Conservation (phyloP, 2,113 vertebrate genomes). For the Rana temporaria region DNA sequence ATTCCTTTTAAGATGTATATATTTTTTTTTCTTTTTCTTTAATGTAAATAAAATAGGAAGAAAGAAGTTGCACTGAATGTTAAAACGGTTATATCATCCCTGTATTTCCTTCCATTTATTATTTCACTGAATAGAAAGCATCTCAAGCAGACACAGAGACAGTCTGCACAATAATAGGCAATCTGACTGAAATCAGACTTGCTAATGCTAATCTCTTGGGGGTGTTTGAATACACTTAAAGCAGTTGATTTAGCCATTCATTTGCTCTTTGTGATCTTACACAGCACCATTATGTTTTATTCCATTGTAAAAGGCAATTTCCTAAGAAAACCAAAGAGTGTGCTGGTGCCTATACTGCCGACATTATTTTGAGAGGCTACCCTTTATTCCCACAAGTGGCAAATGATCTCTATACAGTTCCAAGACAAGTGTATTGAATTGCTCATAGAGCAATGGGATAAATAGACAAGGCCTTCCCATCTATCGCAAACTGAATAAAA, state of each 20-base stretch:
- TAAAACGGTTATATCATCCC: too few species aligned
- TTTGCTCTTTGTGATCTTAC: conserved; percentile 52
- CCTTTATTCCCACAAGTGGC: conserved; percentile 11
- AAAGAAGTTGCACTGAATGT: too few species aligned
- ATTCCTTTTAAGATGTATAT: too few species aligned
- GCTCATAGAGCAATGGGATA: not conserved
- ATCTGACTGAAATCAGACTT: conserved; percentile 51
- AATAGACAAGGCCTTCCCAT: too few species aligned
- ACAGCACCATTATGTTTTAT: conserved; percentile 32
- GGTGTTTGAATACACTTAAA: conserved; percentile 33
- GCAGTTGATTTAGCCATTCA: conserved; percentile 37
- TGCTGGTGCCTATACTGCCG: not conserved
- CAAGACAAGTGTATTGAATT: not conserved
- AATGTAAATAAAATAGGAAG: too few species aligned
- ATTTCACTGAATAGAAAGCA: conserved; percentile 34
- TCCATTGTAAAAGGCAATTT: conserved; percentile 41
- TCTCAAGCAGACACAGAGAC: conserved; percentile 18
- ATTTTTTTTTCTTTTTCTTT: too few species aligned
- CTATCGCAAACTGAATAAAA: too few species aligned
- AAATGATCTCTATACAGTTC: conserved; percentile 9
- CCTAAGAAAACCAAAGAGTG: conserved; percentile 26
- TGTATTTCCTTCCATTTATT: conserved; percentile 11
- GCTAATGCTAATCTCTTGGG: conserved; percentile 46
- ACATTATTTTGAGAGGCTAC: not conserved
- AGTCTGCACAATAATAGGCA: conserved; percentile 38